These are phyloP conservation scores for Cheilosia urbana DNA, from an alignment of 2,888 invertebrate species.

Conservation along the genomic window DNA sequence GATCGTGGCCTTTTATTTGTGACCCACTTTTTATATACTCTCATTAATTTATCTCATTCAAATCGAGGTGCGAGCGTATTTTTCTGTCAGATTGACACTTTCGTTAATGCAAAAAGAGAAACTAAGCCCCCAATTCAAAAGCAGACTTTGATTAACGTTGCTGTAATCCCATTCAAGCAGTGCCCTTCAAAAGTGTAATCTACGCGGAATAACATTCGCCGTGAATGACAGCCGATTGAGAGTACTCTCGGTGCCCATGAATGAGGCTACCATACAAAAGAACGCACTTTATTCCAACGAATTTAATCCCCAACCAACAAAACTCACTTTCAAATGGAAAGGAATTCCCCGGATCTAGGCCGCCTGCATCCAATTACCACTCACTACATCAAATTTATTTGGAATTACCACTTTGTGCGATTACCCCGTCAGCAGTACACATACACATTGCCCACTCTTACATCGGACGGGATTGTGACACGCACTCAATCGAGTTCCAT, in stretches of 20 bases:
- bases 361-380: conserved; percentile 32
- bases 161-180: not conserved
- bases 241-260: not conserved
- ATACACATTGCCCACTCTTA: not conserved
- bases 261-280: not conserved
- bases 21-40: too few relatives aligned
- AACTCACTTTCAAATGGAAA: not conserved
- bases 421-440: not conserved
- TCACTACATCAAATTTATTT: not conserved
- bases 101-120: too few relatives aligned
- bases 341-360: not conserved
- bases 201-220: not conserved
- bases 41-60: too few relatives aligned
- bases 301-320: conserved; percentile 3
- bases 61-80: too few relatives aligned
- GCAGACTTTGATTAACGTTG: not conserved
- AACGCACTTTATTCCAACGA: not conserved
- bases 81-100: too few relatives aligned
- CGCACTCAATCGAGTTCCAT: not conserved
- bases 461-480: not conserved
- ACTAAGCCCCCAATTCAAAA: too few relatives aligned
- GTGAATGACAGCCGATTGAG: not conserved
- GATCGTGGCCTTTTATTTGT: too few relatives aligned
- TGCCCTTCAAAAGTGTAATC: not conserved
- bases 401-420: not conserved